Evolutionary conservation across 2,888 invertebrate species (phyloP), one percentile per base, ranked within the genome.

Genomic region (Volucella zonaria): DNA sequence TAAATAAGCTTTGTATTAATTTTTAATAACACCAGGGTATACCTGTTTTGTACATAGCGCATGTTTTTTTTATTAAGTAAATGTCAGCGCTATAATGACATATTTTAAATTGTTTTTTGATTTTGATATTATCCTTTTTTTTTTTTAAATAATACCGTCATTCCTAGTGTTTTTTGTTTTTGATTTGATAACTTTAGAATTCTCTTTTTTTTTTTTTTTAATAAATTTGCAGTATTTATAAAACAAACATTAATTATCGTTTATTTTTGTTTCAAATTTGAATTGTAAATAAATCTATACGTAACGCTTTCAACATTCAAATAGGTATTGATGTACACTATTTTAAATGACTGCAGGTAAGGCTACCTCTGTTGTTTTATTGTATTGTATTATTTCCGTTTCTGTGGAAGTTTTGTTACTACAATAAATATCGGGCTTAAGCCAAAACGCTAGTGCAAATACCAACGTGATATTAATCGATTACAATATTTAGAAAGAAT

Each of bases 11-110:
- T 43, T n/a, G 14, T 38, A 10, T 52, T 42, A 61, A 18, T 42
- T 40, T 51, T 52, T 45, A 51, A 54, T 43, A 71, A 77, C 71
- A 61, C 38, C 18, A 66, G 15, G 54, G 14, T 9, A 18, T 42
- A 54, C 38, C 23, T 77, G 49, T 73, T 81, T 74, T 74, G 56
- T 74, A 74, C 12, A 74, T 47, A 68, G 82, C 77, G 82, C 82
- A 82, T 78, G 79, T 73, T 66, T 38, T 49, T 68, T 77, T 61
- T 62, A 23, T 18, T 49, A 47, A n/a, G 43, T 43, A 54, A 10
- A 47, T 70, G n/a, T 71, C 23, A 14, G 81, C 81, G 76, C 76
- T 81, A 70, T 64, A 51, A 40, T 43, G 58, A 64, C 51, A 8
- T 42, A 66, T 73, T 68, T 67, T 64, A 42, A n/a, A 18, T 71